These are phyloP conservation scores for Prochilodus magdalenae DNA, from an alignment of 2,113 vertebrate species.

Conservation along the genomic window DNA sequence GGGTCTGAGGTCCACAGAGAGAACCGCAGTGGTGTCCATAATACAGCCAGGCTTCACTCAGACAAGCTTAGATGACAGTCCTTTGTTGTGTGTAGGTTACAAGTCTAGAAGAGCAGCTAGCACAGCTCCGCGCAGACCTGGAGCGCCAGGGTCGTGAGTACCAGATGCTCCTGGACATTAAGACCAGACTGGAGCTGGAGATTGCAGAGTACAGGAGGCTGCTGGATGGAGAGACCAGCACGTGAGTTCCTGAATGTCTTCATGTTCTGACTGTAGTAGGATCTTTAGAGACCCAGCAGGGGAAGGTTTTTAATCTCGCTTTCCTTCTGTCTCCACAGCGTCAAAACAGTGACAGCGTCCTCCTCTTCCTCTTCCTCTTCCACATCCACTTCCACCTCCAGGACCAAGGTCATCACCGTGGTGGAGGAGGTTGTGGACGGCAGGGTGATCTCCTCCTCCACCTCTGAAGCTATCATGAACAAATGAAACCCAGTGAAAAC, in stretches of 20 bases:
- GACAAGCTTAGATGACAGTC: background rate
- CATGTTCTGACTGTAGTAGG: no score
- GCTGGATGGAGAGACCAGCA: conserved; percentile 75
- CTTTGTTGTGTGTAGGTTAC: conserved; percentile 67
- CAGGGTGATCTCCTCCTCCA: conserved; percentile 25
- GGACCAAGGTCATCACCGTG: conserved; percentile 61
- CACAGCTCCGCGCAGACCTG: conserved; percentile 71
- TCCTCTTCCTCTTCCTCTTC: background rate
- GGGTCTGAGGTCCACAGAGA: conserved; percentile 69
- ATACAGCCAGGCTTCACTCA: background rate
- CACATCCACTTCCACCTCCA: conserved; percentile 22
- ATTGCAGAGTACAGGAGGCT: conserved; percentile 84
- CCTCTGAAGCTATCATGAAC: background rate
- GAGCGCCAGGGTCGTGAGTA: conserved; percentile 83
- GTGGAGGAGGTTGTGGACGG: conserved; percentile 57
- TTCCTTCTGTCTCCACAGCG: background rate
- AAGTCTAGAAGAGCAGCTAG: conserved; percentile 77
- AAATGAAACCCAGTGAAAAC: background rate
- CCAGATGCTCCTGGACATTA: conserved; percentile 80
- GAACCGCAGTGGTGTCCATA: background rate
- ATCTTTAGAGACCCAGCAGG: no score
- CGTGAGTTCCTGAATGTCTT: background rate
- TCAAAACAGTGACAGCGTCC: background rate
- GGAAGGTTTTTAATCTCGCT: no score
- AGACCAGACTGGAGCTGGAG: conserved; percentile 85